Base-by-base conservation (phyloP, 1,140 invertebrate genomes). In the Tetragonula clypearis region DNA sequence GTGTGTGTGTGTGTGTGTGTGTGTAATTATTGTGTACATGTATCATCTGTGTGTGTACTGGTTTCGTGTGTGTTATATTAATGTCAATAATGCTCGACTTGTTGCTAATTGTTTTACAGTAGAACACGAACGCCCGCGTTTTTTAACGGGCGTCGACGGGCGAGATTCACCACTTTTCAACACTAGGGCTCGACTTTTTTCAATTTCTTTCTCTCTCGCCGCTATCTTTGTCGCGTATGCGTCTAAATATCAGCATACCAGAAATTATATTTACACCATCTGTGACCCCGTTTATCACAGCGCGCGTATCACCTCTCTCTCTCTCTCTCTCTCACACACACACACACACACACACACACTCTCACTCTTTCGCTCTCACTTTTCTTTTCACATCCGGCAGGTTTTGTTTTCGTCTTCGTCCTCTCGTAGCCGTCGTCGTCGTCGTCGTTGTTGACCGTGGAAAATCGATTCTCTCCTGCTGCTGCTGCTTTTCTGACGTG, bases 231-330 rank as follows among this genome's bases (percentile, higher is more conserved):
- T 72, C 69, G 56, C 78, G 58, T 35, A 21, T 21, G n/a, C 73
- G 58, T 53, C 62, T 71, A 76, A 60, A 58, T 80, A 79, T 60
- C 49, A 23, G 76, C 75, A 76, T 65, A 68, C 23, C 53, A 69
- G 79, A 74, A n/a, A 60, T 74, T 83, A 73, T 89, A 88, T 89
- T 88, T 89, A 88, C 88, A 88, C 68, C 80, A 60, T 88, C 80
- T 66, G 88, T 85, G 65, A 86, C 69, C 87, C 74, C 86, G 30
- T 79, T 79, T 73, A 76, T 90, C 65, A 69, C 79, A 62, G 35
- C 49, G 62, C 80, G 53, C 60, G 17, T 60, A 6, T 17, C 41
- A 11, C 19, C 3, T 65, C 62, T 65, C n/a, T 6, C 62, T 3
- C 65, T 9, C 65, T 9, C 65, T 11, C 65, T 30, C 65, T 11